Conservation (phyloP, 2,113 vertebrate genomes). For the Brachirus orientalis region DNA sequence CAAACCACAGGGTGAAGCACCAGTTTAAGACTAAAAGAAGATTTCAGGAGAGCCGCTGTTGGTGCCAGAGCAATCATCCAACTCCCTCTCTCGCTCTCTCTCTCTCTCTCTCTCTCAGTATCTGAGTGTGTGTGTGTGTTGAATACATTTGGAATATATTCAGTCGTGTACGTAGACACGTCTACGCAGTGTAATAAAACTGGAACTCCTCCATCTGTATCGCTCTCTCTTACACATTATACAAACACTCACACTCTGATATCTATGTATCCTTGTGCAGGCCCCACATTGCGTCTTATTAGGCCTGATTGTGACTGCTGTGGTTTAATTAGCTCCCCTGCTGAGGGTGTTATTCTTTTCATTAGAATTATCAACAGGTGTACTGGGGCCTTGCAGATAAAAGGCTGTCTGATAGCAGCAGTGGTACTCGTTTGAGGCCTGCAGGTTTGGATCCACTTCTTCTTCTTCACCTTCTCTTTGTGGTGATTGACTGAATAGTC, state of each 20-base stretch:
- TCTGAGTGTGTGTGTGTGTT: conserved; percentile 16
- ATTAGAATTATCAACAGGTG: conserved; percentile 75
- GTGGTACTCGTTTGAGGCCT: conserved; percentile 17
- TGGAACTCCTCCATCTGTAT: background rate
- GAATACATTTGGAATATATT: conserved; percentile 14
- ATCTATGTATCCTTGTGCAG: conserved; percentile 7
- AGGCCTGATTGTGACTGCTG: conserved; percentile 58
- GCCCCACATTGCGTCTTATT: conserved; percentile 51
- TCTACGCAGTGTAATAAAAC: conserved; percentile 25
- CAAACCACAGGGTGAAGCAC: conserved; percentile 36
- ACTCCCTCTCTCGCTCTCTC: background rate
- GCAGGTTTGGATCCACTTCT: conserved; percentile 13
- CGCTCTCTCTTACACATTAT: background rate
- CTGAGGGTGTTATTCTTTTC: conserved; percentile 66
- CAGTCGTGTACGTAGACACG: conserved; percentile 6
- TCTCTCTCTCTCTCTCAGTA: background rate
- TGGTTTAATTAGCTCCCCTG: conserved; percentile 65
- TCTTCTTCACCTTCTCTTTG: conserved; percentile 3
- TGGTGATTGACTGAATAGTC: no score
- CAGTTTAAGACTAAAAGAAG: conserved; percentile 60
- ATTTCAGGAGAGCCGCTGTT: conserved; percentile 48
- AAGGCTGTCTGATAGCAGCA: conserved; percentile 41
- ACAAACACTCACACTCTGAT: no score
- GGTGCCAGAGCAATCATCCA: conserved; percentile 29
- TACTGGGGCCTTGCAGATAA: conserved; percentile 48